Base-by-base conservation (phyloP, 2,797 vertebrate genomes). In the Sebastiscus albofasciatus region DNA sequence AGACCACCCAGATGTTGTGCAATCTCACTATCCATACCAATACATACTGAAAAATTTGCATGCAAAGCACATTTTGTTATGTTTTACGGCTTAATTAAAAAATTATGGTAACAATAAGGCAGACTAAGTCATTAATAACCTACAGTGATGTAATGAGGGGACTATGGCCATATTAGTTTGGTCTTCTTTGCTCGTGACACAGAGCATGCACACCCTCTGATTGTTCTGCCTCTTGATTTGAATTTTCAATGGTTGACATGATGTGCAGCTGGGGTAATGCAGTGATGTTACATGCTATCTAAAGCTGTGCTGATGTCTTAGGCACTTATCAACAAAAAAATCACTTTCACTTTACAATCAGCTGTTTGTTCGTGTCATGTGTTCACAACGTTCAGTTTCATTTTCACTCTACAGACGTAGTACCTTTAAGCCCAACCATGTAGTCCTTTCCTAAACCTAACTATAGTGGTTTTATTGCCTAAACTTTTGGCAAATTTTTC, bases 1-100 rank as follows among this genome's bases (percentile, higher is more conserved):
- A 61, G 34, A 74, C 77, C 66, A 62, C 79, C 52, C 65, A 75
- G 60, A 46, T 81, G 59, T 71, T 58, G 11, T 56, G 59, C 56
- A 22, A 6, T 72, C 81, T 68, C 11, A 11, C 58, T 29, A 12
- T 74, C 59, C 34, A 70, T 33, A 26, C 62, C 5, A 71, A 61
- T 68, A 55, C 54, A 33, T 68, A 13, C 14, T 26, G 6, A 39
- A 27, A 54, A 26, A 64, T 33, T 4, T 18, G 54, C 11, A 13
- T n/a, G 2, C n/a, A 42, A 0, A 2, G 31, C 36, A 29, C 49
- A 14, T 59, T 52, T 27, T 56, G 22, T 55, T 34, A n/a, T n/a
- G 13, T 34, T 74, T 87, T 22, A 31, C 24, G 18, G 67, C 18
- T 24, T 69, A 6, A 72, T 79, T 72, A 24, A 13, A 31, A 65